Evolutionary conservation across 2,888 invertebrate genomes (phyloP), one percentile per base, ranked within the genome.

Genomic region (Hartigia nigra): DNA sequence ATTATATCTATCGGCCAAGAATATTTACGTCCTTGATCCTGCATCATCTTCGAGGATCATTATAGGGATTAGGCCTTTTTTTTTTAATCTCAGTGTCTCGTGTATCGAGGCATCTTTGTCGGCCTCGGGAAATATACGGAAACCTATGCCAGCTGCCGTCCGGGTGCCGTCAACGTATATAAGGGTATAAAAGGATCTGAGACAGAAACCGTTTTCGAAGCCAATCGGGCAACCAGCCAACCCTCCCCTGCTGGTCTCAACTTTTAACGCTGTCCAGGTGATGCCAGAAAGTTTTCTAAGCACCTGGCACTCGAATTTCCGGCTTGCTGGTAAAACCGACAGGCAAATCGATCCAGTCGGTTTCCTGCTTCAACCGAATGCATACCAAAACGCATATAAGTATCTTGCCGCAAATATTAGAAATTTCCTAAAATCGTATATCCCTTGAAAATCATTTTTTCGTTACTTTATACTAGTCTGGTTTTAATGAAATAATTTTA

Each of bases 151-250:
- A 55, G 55, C 55, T 55, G 55, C 14, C 55, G 23, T 23, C 55
- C 55, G 55, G 55, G 55, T 55, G 23, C 55, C 55, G 55, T 55
- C 55, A 55, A 55, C 55, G 55, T 55, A 55, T 55, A 55, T 55
- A 55, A 23, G 55, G 9, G 55, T 55, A 55, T 34, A 23, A 55
- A 55, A 1, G 39, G 2, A 55, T 23, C 39, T 23, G 31, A 3
- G 72, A 72, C 72, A 23, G 70, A 4, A 11, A 70, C 9, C 32
- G 72, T 72, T 32, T 23, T 31, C 72, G 72, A 72, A 31, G 72
- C 72, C 72, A 72, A 34, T 72, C 12, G 34, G 72, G 72, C 72
- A 72, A 31, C 72, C 72, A 34, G 72, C 72, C 32, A 72, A 72
- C 31, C 9, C 55, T 2, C 55, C 55, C 23, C 55, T 23, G 55